Base-by-base conservation (phyloP, 2,797 vertebrate species). In the Coluber constrictor region DNA sequence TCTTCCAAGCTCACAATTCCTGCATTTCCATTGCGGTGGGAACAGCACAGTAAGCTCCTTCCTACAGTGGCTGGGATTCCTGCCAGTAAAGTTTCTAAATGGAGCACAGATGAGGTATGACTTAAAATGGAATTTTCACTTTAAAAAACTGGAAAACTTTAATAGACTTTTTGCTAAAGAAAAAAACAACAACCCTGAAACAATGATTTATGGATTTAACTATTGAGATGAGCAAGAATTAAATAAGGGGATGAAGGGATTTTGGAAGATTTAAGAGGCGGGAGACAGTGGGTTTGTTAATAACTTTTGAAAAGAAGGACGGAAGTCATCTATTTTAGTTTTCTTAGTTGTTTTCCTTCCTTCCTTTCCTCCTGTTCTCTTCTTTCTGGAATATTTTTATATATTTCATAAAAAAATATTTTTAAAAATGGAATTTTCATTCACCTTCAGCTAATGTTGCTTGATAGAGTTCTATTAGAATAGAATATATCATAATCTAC, bases 31-130 rank as follows among this genome's bases (percentile, higher is more conserved):
- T 95, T 98, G 94, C 98, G 98, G 95, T 98, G 98, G 98, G 98
- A 98, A 92, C 98, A 98, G 94, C 98, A 98, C 92, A 98, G 98
- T 97, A 98, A 98, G 90, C 98, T 98, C 61, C 98, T 98, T 90
- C 98, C 98, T 43, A 98, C 97, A 1, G 98, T 98, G 25, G 98
- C 98, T 9, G 98, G 98, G 60, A 98, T 98, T 95, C 98, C 98
- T 88, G 98, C 98, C 92, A 98, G 98, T 94, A 98, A 97, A 96
- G 98, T 98, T 94, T 98, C 98, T n/a, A 98, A 98, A 51, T 98
- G 98, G 98, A 98, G 97, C 87, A 98, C 98, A 10, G 98, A 98
- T 87, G 98, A 98, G 98, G 98, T 98, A 92, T 12, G 83, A 5
- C 74, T 79, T 47, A 83, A 83, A 47, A 47, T 83, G 20, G 20